These are phyloP conservation scores for Rhinoraja longicauda DNA, from an alignment of 2,797 vertebrate genomes.

Conservation along the genomic window DNA sequence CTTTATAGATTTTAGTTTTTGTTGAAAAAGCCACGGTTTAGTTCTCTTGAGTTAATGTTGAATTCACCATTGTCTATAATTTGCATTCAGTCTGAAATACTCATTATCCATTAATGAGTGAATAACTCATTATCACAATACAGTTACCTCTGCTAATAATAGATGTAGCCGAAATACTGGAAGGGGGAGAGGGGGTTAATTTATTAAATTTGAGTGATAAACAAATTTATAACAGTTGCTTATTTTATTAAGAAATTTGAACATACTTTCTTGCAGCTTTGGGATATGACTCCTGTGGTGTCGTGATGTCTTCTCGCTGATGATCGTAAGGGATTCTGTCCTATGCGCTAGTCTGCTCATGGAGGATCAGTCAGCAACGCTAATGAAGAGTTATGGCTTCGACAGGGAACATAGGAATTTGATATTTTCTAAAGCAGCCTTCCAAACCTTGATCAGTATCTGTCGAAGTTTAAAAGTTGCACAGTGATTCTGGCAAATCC, in stretches of 20 bases:
- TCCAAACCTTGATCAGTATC: background rate
- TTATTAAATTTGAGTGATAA: background rate
- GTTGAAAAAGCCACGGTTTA: background rate
- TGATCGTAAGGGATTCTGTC: background rate
- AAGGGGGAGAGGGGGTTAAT: background rate
- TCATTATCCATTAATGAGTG: too few species aligned
- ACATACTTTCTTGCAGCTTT: slow-evolving; percentile 66
- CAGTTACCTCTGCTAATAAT: background rate
- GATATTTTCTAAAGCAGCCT: background rate
- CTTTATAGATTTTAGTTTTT: background rate
- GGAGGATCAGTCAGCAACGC: slow-evolving; percentile 3
- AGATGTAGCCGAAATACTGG: background rate
- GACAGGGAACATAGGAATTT: background rate
- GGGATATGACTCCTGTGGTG: slow-evolving; percentile 96
- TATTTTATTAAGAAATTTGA: background rate
- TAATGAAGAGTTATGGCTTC: background rate
- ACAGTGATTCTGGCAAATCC: background rate
- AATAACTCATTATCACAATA: background rate
- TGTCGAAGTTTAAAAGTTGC: background rate
- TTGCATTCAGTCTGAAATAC: background rate
- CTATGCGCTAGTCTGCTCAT: background rate
- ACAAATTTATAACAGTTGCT: background rate
- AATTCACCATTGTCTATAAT: background rate
- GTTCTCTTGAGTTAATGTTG: background rate
- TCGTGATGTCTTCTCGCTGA: slow-evolving; percentile 66